Evolutionary conservation across 2,888 invertebrate species (phyloP), one percentile per base, ranked within the genome.

Genomic region (Tillus elongatus): DNA sequence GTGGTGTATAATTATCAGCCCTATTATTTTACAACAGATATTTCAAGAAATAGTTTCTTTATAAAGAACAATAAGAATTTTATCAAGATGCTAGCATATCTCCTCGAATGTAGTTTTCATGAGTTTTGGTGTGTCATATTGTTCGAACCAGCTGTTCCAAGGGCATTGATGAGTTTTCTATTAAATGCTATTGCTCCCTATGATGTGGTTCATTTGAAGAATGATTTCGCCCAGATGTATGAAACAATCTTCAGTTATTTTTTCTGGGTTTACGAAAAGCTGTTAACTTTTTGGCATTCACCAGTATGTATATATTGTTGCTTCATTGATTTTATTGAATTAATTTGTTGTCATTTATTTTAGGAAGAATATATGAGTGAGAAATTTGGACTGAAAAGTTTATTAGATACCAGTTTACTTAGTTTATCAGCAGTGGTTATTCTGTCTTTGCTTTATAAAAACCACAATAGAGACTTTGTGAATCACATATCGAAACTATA

Each of bases 241-340:
- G 68, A 69, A 30, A 68, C 76, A 15, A 69, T 78, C 30, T 71
- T 86, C 27, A 70, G 75, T 41, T 70, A 72, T 35, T 75, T 87
- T 36, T 76, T 89, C 33, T 67, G 81, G 13, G 69, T 87, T 4
- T 79, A 83, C 53, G 73, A 82, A 46, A 74, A 92, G 52, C 72
- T 93, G 46, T 72, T 85, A 6, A 88, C 86, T 8, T 79, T 79
- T 60, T 81, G 79, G 50, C 86, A 89, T 60, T 81, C 81, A 10
- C 74, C 78, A 64, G 82, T 82, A 58, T 57, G 43, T 45, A 6
- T 4, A 11, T 29, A n/a, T 9, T 8, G 6, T 19, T 9, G 24
- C 24, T 8, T 9, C 24, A 33, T 2, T 19, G 10, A 33, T 15
- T 12, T 27, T 14, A 8, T 8, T 12, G n/a, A 16, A 16, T 30